Evolutionary conservation across 2,113 vertebrate genomes (phyloP).

Genomic region (Spizaetus ornatus): DNA sequence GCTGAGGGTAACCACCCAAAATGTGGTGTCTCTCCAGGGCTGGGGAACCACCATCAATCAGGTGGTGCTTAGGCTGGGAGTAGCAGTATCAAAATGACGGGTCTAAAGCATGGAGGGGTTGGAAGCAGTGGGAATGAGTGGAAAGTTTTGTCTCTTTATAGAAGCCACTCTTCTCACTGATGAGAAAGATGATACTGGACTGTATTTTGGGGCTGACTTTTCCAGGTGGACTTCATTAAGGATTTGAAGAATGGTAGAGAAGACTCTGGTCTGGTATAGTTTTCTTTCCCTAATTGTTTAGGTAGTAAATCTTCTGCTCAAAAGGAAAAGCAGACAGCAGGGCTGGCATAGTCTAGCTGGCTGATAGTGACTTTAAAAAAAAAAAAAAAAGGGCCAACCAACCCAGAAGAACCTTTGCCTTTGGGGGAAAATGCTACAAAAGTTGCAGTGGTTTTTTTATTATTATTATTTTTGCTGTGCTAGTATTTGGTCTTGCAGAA

Average conservation of each 20-base stretch:
- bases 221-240: neutral
- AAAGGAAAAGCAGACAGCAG: neutral
- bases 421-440: neutral
- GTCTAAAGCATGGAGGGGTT: neutral
- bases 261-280: neutral
- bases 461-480: neutral
- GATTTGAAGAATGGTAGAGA: neutral
- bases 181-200: neutral
- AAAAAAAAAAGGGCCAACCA: neutral
- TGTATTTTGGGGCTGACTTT: neutral
- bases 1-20: neutral
- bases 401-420: neutral
- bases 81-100: neutral
- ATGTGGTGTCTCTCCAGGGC: neutral
- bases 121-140: neutral
- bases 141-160: neutral
- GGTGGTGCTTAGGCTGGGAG: neutral
- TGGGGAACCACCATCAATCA: neutral
- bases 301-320: neutral
- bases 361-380: neutral
- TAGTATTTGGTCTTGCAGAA: neutral
- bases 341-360: neutral
- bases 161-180: neutral
- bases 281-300: neutral
- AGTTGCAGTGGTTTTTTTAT: neutral